phyloP scores from a whole-genome alignment of 2,888 invertebrate genomes.

The Fragum sueziense region DNA sequence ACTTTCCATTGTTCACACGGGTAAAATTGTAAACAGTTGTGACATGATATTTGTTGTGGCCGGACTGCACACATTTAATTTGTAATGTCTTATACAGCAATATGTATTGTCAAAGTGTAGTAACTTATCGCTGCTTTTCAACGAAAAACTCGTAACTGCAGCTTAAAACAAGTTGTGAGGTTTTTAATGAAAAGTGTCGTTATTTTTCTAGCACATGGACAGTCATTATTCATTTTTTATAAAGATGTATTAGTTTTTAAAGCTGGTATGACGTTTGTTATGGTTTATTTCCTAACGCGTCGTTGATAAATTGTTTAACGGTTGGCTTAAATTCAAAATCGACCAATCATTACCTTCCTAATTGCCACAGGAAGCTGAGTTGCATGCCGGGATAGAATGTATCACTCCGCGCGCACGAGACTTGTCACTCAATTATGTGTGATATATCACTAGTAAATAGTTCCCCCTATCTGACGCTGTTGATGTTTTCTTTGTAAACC shows the following conservation, averaged over 20 bases:
- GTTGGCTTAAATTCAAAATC: conserved; percentile 51
- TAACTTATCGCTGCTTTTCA: too few species aligned
- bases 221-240: too few species aligned
- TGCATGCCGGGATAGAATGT: conserved; percentile 61
- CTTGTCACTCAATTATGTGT: conserved; percentile 63
- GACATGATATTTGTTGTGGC: too few species aligned
- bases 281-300: conserved; percentile 24
- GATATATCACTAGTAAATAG: conserved; percentile 61
- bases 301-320: conserved; percentile 24
- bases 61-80: too few species aligned
- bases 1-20: too few species aligned
- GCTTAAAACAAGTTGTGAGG: too few species aligned
- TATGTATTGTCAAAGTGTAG: too few species aligned
- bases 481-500: conserved; percentile 61
- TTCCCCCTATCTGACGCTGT: conserved; percentile 60
- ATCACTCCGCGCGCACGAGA: conserved; percentile 61
- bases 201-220: too few species aligned
- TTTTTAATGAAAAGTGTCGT: too few species aligned
- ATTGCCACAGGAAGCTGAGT: conserved; percentile 57
- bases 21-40: too few species aligned
- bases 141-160: too few species aligned
- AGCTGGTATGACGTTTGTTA: conserved; percentile 16
- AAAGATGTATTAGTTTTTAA: conserved; percentile 7
- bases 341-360: conserved; percentile 56
- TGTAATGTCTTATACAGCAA: too few species aligned